Evolutionary conservation across 2,797 vertebrate genomes (phyloP).

Genomic region (Chanos chanos): DNA sequence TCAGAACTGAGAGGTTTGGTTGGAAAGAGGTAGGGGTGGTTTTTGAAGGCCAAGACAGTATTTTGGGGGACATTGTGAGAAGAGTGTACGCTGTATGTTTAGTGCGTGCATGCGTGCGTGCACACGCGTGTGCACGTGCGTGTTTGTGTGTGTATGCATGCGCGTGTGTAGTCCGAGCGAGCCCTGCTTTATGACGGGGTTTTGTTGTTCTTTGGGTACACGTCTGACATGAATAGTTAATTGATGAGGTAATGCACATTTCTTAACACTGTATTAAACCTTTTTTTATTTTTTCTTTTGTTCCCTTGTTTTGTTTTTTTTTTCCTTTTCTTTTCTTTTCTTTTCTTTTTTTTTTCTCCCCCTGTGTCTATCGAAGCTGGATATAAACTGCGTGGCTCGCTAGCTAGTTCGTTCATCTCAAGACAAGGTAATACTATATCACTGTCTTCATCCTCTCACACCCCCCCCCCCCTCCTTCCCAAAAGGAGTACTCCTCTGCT

Average conservation of each 20-base stretch:
- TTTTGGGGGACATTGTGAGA: no score
- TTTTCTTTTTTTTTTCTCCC: slow-evolving; percentile 27
- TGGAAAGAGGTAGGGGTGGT: background rate
- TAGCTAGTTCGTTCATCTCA: slow-evolving; percentile 82
- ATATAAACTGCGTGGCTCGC: slow-evolving; percentile 80
- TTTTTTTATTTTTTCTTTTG: slow-evolving; percentile 42
- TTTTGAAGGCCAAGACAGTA: no score
- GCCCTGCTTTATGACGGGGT: slow-evolving; percentile 12
- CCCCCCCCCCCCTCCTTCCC: background rate
- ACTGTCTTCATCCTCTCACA: slow-evolving; percentile 47
- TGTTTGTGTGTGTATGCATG: slow-evolving; percentile 23
- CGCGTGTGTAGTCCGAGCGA: slow-evolving; percentile 35
- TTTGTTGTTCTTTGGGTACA: slow-evolving; percentile 19
- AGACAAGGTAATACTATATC: slow-evolving; percentile 75
- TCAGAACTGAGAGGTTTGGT: background rate
- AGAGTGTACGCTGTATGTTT: slow-evolving; percentile 6
- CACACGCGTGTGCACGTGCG: slow-evolving; percentile 8
- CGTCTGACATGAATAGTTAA: slow-evolving; percentile 49
- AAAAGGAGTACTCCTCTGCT: slow-evolving; percentile 19
- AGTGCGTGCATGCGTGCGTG: slow-evolving; percentile 4
- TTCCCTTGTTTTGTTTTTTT: slow-evolving; percentile 49
- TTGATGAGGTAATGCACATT: slow-evolving; percentile 48
- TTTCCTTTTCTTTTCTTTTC: slow-evolving; percentile 52
- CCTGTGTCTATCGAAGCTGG: slow-evolving; percentile 72
- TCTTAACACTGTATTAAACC: slow-evolving; percentile 53